Evolutionary conservation across 2,113 vertebrate species (phyloP).

Genomic region (Dasyornis broadbenti): DNA sequence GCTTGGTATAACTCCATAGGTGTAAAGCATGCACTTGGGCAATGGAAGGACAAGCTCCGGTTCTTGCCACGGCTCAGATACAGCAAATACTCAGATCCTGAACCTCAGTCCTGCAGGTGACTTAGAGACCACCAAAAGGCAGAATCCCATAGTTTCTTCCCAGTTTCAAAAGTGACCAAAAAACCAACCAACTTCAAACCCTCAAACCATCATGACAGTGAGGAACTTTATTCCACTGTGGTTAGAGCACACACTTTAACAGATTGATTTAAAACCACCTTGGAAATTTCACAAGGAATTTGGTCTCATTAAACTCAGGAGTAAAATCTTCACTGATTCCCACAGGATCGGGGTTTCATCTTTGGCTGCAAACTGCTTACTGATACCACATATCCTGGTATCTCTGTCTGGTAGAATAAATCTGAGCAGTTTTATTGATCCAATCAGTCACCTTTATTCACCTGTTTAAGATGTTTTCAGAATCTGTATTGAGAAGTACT

Average conservation of each 20-base stretch:
- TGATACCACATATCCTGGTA: not conserved
- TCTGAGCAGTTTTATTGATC: not conserved
- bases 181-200: not conserved
- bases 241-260: not conserved
- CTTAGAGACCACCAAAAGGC: fast-evolving
- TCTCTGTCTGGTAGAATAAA: not conserved
- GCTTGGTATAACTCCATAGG: not conserved
- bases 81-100: not conserved
- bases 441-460: not conserved
- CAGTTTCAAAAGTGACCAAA: not conserved
- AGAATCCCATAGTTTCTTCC: not conserved
- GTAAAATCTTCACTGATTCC: not conserved
- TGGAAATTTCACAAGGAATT: not conserved
- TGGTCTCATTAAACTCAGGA: not conserved
- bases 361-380: not conserved
- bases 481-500: not conserved
- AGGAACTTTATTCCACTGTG: not conserved
- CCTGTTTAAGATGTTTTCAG: not conserved
- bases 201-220: not conserved
- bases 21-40: not conserved
- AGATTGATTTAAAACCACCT: not conserved
- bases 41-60: not conserved
- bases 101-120: not conserved
- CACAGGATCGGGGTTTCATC: not conserved
- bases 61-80: not conserved